Conservation (phyloP, 2,888 invertebrate genomes). For the Drosophila macrothrix region DNA sequence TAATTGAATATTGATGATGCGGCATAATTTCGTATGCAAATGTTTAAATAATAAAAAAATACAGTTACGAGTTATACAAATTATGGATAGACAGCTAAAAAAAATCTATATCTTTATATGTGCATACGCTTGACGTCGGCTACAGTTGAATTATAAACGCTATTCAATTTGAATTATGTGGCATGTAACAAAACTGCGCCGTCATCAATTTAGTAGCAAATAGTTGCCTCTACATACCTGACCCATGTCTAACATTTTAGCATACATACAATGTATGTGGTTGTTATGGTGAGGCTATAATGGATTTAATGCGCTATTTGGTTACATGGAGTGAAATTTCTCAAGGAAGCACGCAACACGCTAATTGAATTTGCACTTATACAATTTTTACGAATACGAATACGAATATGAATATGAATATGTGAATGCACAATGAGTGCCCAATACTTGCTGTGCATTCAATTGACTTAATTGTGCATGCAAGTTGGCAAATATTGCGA, state of each 20-base stretch:
- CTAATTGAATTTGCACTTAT: constrained; percentile 57
- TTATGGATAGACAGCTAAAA: constrained; percentile 6
- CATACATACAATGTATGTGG: constrained; percentile 16
- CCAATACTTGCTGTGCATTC: constrained; percentile 41
- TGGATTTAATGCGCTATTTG: constrained; percentile 54
- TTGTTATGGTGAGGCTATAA: constrained; percentile 36
- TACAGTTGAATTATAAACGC: constrained; percentile 33
- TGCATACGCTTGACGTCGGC: constrained; percentile 5
- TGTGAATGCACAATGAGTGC: constrained; percentile 26
- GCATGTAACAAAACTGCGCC: constrained; percentile 29
- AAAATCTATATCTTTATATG: not conserved
- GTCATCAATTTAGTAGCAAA: constrained; percentile 30
- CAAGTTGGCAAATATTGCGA: constrained; percentile 28
- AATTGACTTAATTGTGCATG: constrained; percentile 48
- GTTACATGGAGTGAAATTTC: constrained; percentile 71
- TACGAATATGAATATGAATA: constrained; percentile 28
- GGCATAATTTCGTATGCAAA: constrained; percentile 57
- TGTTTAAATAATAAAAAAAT: constrained; percentile 6
- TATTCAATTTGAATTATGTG: constrained; percentile 67
- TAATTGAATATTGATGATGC: constrained; percentile 75
- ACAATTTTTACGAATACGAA: constrained; percentile 42
- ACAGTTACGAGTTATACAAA: constrained; percentile 2
- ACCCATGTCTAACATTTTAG: constrained; percentile 23
- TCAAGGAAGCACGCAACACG: constrained; percentile 73
- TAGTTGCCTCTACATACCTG: constrained; percentile 7